A percentile compares a stretch with the other conserved stretches of the same genome.
phyloP scores from a whole-genome alignment of 2,888 invertebrate species.

The Arenicola marina region DNA sequence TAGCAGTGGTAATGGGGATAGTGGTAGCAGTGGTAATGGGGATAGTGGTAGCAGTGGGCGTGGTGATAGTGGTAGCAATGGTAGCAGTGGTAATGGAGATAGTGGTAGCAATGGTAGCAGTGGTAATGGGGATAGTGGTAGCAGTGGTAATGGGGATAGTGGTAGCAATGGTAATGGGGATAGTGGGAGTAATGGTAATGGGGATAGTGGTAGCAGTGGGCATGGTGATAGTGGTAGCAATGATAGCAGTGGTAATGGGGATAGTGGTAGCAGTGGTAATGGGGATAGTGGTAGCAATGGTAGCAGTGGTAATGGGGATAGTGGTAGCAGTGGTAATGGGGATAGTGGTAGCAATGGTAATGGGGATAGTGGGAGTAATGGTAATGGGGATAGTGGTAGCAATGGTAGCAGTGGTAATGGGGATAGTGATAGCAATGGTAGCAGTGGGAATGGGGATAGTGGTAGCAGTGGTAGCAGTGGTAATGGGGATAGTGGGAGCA shows the following conservation, averaged over 20 bases:
- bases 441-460: no score
- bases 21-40: constrained; percentile 8
- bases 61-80: no score
- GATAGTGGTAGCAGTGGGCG: constrained; percentile 11
- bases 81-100: no score
- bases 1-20: constrained; percentile 2
- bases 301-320: constrained; percentile 12
- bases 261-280: constrained; percentile 4
- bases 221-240: neutral
- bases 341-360: no score
- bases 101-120: constrained; percentile 7
- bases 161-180: no score
- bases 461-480: no score
- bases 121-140: constrained; percentile 7
- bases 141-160: constrained; percentile 2
- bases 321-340: constrained; percentile 8
- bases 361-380: no score
- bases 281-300: constrained; percentile 7
- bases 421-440: no score
- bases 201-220: constrained; percentile 1
- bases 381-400: no score
- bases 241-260: neutral
- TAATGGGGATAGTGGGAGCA: no score
- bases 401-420: no score
- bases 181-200: constrained; percentile 7